A percentile compares a stretch with the other conserved stretches of the same genome.
Conservation (phyloP, 2,797 vertebrate species). For the Phrynocephalus guinanensis region DNA sequence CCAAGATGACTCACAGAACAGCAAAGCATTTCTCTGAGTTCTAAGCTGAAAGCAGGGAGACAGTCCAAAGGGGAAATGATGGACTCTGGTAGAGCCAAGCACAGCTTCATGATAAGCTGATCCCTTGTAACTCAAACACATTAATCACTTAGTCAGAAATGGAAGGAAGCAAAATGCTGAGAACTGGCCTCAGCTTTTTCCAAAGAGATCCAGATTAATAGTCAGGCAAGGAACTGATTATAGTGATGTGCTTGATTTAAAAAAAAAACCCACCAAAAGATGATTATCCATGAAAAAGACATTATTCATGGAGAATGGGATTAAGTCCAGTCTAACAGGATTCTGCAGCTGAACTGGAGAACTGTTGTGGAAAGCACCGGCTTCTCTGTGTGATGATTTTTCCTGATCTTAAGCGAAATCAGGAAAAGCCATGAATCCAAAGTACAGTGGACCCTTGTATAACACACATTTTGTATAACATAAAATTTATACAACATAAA, state of each 20-base stretch:
- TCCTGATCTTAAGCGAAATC: background rate
- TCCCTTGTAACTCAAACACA: background rate
- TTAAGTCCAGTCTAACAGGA: background rate
- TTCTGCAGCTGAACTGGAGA: background rate
- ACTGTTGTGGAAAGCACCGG: background rate
- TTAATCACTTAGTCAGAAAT: background rate
- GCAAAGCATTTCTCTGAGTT: background rate
- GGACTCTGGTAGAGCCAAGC: background rate
- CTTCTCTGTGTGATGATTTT: too few relatives aligned
- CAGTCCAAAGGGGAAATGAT: background rate
- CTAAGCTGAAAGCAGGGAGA: background rate
- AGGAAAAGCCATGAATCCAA: background rate
- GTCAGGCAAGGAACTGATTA: background rate
- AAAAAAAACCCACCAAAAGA: too few relatives aligned
- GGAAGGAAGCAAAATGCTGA: background rate
- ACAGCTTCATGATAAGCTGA: background rate
- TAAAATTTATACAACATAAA: too few relatives aligned
- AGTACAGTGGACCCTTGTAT: too few relatives aligned
- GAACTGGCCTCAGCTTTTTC: background rate
- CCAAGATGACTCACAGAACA: constrained; percentile 1
- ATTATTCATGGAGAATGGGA: background rate
- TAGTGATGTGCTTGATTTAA: background rate
- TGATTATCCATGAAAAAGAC: too few relatives aligned
- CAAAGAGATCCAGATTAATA: background rate
- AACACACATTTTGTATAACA: too few relatives aligned